Evolutionary conservation across 2,113 vertebrate species (phyloP).

Genomic region (Trematocara variabile): DNA sequence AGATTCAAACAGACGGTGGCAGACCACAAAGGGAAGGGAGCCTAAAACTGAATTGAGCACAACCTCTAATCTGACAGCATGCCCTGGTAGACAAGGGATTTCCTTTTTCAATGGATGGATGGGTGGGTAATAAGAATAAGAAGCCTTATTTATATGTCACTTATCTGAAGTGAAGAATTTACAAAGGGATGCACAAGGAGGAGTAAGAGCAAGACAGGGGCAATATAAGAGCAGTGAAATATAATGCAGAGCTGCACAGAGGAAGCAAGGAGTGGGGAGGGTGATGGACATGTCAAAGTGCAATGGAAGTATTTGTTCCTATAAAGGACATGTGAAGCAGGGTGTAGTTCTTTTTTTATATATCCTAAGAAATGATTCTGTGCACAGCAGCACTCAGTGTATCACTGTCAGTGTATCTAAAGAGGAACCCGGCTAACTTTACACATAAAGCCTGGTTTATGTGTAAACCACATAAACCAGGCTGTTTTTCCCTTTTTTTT

Average conservation of each 20-base stretch:
- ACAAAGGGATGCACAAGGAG: background rate
- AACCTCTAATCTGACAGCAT: slow-evolving; percentile 80
- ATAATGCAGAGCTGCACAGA: slow-evolving; percentile 1
- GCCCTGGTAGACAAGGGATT: slow-evolving; percentile 67
- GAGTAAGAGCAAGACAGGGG: background rate
- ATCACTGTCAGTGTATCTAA: background rate
- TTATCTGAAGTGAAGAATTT: slow-evolving; percentile 25
- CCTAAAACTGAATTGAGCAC: slow-evolving; percentile 80
- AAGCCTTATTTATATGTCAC: slow-evolving; percentile 36
- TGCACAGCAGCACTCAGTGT: background rate
- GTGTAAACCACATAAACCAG: background rate
- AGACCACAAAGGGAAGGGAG: slow-evolving; percentile 47
- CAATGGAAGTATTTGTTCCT: background rate
- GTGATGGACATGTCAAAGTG: background rate
- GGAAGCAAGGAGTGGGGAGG: background rate
- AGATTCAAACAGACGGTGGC: background rate
- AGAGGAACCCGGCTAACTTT: background rate
- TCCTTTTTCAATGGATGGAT: slow-evolving; percentile 62
- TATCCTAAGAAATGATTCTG: background rate
- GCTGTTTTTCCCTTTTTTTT: background rate
- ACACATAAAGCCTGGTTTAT: background rate
- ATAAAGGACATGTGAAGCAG: background rate
- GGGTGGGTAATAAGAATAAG: slow-evolving; percentile 46
- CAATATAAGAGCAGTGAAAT: background rate
- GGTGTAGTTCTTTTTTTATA: background rate